Base-by-base conservation (phyloP, 2,888 invertebrate species). In the Ctenicera cuprea region DNA sequence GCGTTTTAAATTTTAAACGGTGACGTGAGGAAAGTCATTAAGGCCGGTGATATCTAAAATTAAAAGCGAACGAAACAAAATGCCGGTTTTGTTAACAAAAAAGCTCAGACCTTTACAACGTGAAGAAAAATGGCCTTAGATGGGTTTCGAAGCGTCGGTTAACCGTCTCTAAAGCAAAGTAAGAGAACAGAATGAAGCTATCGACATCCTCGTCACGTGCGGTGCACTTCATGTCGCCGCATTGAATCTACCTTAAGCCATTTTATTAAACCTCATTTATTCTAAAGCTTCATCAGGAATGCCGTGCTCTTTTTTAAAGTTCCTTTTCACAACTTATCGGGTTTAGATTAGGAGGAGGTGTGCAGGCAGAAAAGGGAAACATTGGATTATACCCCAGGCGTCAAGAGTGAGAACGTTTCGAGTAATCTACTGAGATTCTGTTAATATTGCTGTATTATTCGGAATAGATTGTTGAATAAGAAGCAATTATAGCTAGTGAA, bases 251-350 rank as follows among this genome's bases (percentile, higher is more conserved):
- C 79, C 82, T 82, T 81, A 78, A 82, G 80, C 82, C 80, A 78
- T 83, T 82, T 83, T 82, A 82, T 82, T 81, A 81, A 83, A 83
- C 79, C 80, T 81, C 82, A 82, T 83, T 83, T 83, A 83, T 82
- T 82, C 79, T 76, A 77, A 79, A 79, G 81, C 82, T 82, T 82
- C 82, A 82, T 82, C 82, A 79, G 78, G 73, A 78, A 71, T 64
- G 78, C 77, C 74, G 64, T 66, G 65, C 74, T 75, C 73, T 78
- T 78, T 79, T 77, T 72, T 67, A 68, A 75, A 79, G 63, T 74
- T 74, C 70, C 76, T 75, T 78, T 79, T 80, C 79, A 75, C 79
- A 75, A 81, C 79, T 77, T 80, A 78, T 66, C 66, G 48, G 61
- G 48, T 66, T 66, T 66, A 71, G 71, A 76, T 78, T 77, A 76